Percentiles rank a stretch among this genome's conserved stretches.
Evolutionary conservation across 1,140 invertebrate genomes (phyloP).

Genomic region (Caenorhabditis briggsae): DNA sequence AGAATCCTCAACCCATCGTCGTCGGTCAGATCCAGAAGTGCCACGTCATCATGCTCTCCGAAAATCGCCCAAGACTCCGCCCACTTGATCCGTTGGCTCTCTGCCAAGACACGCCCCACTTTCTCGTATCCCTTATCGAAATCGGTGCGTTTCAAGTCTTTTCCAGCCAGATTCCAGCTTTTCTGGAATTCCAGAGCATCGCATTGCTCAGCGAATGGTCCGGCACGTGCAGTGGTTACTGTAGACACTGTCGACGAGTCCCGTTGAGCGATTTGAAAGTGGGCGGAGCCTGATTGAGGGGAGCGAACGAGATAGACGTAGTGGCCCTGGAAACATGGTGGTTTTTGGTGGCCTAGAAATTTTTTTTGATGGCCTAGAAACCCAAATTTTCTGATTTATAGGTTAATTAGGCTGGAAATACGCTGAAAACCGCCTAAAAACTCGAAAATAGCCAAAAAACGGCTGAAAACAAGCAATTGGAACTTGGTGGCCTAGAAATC

Average conservation of each 20-base stretch:
- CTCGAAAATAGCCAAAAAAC: neutral
- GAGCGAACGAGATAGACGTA: neutral
- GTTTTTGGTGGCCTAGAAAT: too few species aligned
- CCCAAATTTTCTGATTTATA: neutral
- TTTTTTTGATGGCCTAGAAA: too few species aligned
- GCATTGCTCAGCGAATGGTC: neutral
- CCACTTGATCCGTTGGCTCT: neutral
- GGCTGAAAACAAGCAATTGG: neutral
- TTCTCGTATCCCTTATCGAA: conserved; percentile 26
- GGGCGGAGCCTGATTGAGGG: neutral
- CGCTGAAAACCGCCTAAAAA: neutral
- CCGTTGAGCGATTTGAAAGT: neutral
- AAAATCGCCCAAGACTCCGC: conserved; percentile 19
- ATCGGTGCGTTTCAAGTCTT: conserved; percentile 15
- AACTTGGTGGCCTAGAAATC: neutral
- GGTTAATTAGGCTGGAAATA: neutral
- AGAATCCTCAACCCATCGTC: neutral
- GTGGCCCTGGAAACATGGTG: neutral
- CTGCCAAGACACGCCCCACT: neutral
- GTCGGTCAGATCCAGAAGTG: neutral
- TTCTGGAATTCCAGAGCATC: neutral
- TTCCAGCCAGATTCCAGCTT: neutral
- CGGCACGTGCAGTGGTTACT: neutral
- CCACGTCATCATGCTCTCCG: neutral
- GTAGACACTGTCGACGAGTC: neutral